phyloP scores from a whole-genome alignment of 2,888 invertebrate genomes.

The Tinea trinotella region DNA sequence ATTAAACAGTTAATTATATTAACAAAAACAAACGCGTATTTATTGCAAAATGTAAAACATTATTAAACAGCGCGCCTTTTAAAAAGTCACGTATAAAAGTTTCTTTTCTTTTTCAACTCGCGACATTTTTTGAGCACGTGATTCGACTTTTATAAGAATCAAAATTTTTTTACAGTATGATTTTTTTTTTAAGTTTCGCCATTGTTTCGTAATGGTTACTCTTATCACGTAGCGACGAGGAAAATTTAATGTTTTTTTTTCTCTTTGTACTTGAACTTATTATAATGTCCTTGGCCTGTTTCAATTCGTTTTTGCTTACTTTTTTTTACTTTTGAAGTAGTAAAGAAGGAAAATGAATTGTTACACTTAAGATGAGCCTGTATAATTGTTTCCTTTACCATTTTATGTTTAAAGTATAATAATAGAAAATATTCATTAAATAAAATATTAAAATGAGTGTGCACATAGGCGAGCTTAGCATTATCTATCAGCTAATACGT shows the following conservation, averaged over 20 bases:
- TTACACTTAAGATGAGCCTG: not conserved
- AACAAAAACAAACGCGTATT: no score
- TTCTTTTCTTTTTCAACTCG: conserved; percentile 6
- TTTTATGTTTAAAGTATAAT: not conserved
- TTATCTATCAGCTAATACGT: no score
- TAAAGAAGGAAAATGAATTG: not conserved
- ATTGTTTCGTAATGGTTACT: conserved; percentile 9
- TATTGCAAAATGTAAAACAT: not conserved
- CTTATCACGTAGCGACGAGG: conserved; percentile 8
- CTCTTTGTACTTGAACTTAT: not conserved
- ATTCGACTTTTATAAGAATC: conserved; percentile 11
- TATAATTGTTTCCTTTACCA: not conserved
- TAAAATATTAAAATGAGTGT: no score
- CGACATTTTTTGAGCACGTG: conserved; percentile 15
- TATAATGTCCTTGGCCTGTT: conserved; percentile 12
- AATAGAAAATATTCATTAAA: not conserved
- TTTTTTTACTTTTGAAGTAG: not conserved
- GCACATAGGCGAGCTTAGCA: no score
- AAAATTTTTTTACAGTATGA: conserved; percentile 1
- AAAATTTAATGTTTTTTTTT: conserved; percentile 4
- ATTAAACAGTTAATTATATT: no score
- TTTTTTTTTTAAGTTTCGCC: not conserved
- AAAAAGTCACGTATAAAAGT: conserved; percentile 12
- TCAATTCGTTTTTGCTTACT: not conserved
- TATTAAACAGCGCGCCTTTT: not conserved